Evolutionary conservation across 2,113 vertebrate genomes (phyloP).

Genomic region (Shinisaurus crocodilurus): DNA sequence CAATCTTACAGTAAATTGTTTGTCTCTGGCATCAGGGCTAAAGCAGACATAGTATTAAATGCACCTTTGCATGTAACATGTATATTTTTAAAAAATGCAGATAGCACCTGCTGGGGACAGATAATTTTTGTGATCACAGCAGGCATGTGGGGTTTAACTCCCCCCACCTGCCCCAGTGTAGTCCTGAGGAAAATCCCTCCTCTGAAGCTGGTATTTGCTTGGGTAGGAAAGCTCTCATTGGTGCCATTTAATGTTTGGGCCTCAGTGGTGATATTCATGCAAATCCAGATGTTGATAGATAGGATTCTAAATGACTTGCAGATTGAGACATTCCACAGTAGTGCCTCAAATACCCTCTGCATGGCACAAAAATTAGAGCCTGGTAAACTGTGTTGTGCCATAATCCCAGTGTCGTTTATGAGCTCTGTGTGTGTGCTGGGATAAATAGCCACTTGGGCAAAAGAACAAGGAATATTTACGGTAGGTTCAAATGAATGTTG

Average conservation of each 20-base stretch:
- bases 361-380: not conserved
- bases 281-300: not conserved
- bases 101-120: not conserved
- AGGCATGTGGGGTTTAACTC: not conserved
- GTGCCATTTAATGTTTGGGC: not conserved
- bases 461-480: too few relatives aligned
- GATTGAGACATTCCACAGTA: not conserved
- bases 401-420: not conserved
- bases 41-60: not conserved
- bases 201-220: not conserved
- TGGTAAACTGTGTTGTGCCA: not conserved
- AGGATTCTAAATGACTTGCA: not conserved
- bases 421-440: too few relatives aligned
- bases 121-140: not conserved
- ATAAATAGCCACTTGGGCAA: not conserved
- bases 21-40: not conserved
- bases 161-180: too few relatives aligned
- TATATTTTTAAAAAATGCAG: not conserved
- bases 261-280: not conserved
- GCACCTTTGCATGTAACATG: not conserved
- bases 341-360: not conserved
- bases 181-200: not conserved
- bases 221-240: not conserved
- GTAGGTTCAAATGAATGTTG: not conserved
- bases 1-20: not conserved